Conservation (phyloP, 2,113 vertebrate genomes). For the Ictidomys tridecemlineatus region DNA sequence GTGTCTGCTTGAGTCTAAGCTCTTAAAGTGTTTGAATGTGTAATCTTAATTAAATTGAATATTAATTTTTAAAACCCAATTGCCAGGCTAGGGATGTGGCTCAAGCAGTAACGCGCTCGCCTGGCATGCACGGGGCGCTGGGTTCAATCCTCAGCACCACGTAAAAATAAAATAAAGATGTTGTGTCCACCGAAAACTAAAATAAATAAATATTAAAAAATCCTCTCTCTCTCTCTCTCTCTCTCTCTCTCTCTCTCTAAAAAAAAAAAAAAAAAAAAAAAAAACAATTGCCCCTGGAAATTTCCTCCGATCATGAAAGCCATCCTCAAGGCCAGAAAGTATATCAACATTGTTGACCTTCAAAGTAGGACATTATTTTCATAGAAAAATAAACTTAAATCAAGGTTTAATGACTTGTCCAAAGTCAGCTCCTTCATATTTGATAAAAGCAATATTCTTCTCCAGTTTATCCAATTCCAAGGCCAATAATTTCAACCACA, state of each 20-base stretch:
- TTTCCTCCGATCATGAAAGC: not conserved
- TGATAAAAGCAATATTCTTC: not conserved
- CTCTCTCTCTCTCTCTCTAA: too few relatives aligned
- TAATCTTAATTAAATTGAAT: constrained; percentile 24
- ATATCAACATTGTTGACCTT: not conserved
- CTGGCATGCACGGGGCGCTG: too few relatives aligned
- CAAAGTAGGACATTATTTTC: not conserved
- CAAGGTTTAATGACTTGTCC: not conserved
- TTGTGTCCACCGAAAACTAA: too few relatives aligned
- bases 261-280: too few relatives aligned
- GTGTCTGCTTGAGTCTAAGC: not conserved
- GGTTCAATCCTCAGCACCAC: too few relatives aligned
- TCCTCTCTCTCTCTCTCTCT: too few relatives aligned
- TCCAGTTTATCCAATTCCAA: not conserved
- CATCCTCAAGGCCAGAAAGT: not conserved
- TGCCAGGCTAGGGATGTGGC: too few relatives aligned
- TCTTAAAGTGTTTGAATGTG: not conserved
- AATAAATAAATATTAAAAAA: too few relatives aligned
- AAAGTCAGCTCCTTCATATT: not conserved
- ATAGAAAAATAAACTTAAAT: not conserved
- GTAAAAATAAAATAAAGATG: too few relatives aligned
- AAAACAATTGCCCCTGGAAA: not conserved
- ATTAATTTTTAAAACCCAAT: not conserved
- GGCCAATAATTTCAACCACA: not conserved
- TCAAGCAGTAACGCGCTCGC: too few relatives aligned